Percentiles rank a stretch among this genome's conserved stretches.
These are phyloP conservation scores for Cebidichthys violaceus DNA, from an alignment of 2,113 vertebrate species.

Conservation along the genomic window DNA sequence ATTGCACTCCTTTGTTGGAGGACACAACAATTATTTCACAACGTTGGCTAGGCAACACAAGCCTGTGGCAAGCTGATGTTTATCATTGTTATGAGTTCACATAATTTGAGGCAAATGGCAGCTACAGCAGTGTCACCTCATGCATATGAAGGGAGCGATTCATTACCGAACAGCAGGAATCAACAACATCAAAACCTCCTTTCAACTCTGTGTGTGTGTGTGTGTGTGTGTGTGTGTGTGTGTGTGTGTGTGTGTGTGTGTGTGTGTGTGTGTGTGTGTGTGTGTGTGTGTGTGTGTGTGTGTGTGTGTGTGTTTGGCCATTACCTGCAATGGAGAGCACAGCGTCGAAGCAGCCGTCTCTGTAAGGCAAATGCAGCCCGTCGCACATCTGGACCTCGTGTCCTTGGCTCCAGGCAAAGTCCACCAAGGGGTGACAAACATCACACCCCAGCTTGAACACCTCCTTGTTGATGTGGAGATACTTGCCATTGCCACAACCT, in stretches of 20 bases:
- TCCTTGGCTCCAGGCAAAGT: constrained; percentile 80
- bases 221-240: too few species aligned
- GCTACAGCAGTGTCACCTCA: constrained; percentile 6
- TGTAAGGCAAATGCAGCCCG: constrained; percentile 79
- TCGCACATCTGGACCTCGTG: constrained; percentile 83
- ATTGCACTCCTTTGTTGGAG: constrained; percentile 44
- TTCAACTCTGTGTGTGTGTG: background rate
- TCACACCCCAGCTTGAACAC: constrained; percentile 84
- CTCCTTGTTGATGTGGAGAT: constrained; percentile 84
- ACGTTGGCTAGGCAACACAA: constrained; percentile 58
- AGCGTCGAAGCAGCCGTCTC: constrained; percentile 79
- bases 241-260: background rate
- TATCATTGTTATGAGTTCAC: constrained; percentile 37
- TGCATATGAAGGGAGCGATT: background rate
- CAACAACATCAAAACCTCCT: background rate
- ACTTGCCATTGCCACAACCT: constrained; percentile 88
- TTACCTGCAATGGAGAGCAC: constrained; percentile 81
- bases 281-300: too few species aligned
- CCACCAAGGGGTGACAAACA: constrained; percentile 83
- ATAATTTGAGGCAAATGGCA: constrained; percentile 26
- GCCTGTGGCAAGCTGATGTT: constrained; percentile 42
- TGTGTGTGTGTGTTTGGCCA: background rate
- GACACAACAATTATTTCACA: constrained; percentile 49
- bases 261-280: too few species aligned
- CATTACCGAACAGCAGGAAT: background rate